Base-by-base conservation (phyloP, 2,797 vertebrate species). In the Nasua narica region DNA sequence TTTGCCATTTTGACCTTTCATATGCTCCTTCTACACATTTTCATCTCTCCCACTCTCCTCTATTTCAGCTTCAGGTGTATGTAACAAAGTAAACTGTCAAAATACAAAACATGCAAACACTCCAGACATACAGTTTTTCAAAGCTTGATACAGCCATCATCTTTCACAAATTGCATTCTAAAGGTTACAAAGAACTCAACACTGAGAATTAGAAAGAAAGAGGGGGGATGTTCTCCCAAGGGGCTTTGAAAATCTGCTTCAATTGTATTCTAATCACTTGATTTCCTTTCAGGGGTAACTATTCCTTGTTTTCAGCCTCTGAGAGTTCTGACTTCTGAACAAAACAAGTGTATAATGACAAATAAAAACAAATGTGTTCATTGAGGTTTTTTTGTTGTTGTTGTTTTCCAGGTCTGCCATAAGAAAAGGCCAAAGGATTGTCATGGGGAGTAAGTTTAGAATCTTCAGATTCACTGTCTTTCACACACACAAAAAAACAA, bases 181-280 rank as follows among this genome's bases (percentile, higher is more conserved):
- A 95, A 95, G 90, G 70, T 97, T 90, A 88, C 97, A 97, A 92
- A 65, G 25, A 97, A 32, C 3, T 79, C 67, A 69, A 87, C 46
- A 79, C 65, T 11, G 21, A 62, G 13, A 78, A 5, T 78, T 76
- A 35, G 19, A 76, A 76, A 67, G 15, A 35, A 65, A 90, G 67
- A 93, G 21, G 29, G 67, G 89, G 92, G 27, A 69, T 56, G 3
- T 13, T 6, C 27, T 50, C 6, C 67, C 43, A 14, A 8, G 10
- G 29, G 88, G 27, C 40, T 89, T 43, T 8, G 40, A 84, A 56
- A 87, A 23, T 79, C 52, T 70, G 40, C 19, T 62, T 74, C 21
- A 48, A 32, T 27, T 69, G 27, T 78, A 18, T 23, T 25, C 29
- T 84, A 86, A 94, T 90, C 85, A 88, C 10, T 19, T 35, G 37